phyloP scores from a whole-genome alignment of 2,888 invertebrate genomes.

The Arrhopalites spinosus region DNA sequence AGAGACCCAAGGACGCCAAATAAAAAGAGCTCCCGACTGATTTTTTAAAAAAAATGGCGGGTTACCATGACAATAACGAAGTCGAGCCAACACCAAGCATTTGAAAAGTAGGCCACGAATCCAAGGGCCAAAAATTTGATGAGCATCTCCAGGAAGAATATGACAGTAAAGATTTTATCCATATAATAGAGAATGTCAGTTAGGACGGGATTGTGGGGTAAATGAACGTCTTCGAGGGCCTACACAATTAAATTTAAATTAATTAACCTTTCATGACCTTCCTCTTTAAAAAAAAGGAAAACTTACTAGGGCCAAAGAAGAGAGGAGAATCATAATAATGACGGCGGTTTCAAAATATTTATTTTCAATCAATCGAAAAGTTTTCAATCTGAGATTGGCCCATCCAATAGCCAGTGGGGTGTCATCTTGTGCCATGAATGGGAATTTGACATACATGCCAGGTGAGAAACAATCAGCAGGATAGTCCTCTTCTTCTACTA shows the following conservation, averaged over 20 bases:
- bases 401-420: conserved; percentile 94
- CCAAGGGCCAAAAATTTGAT: conserved; percentile 96
- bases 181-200: conserved; percentile 93
- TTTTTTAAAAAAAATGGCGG: no score
- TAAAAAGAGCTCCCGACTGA: no score
- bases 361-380: conserved; percentile 94
- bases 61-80: conserved; percentile 98
- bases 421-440: conserved; percentile 86
- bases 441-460: conserved; percentile 82
- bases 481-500: conserved; percentile 67
- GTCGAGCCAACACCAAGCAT: conserved; percentile 99
- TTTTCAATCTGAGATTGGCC: conserved; percentile 89
- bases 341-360: conserved; percentile 99
- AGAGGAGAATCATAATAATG: conserved; percentile 96
- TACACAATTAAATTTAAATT: conserved; percentile 60
- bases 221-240: conserved; percentile 96
- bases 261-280: no score
- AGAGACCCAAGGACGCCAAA: no score
- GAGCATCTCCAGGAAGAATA: conserved; percentile 98
- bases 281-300: no score
- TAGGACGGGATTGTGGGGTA: conserved; percentile 85
- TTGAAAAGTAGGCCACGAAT: conserved; percentile 95
- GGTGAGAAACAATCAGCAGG: conserved; percentile 95
- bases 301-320: conserved; percentile 89
- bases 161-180: conserved; percentile 97